Evolutionary conservation across 2,113 vertebrate genomes (phyloP), one percentile per base, ranked within the genome.

Genomic region (Pachyramphus minor): DNA sequence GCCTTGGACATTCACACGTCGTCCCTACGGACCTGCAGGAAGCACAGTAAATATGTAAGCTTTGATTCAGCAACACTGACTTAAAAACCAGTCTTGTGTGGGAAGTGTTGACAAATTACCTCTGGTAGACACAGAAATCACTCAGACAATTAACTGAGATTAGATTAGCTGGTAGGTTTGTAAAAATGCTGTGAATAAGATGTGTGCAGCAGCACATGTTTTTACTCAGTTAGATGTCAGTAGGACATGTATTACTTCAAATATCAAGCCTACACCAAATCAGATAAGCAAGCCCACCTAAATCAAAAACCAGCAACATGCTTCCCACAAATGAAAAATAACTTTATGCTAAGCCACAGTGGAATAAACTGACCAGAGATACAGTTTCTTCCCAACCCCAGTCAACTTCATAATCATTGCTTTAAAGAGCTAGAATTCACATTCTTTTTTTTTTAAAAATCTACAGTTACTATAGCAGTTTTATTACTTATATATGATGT

Each of bases 61-160:
- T 93, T 68, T 62, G 37, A 84, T 81, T 28, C 86, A 79, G 60
- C 37, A 75, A 52, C 27, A 83, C 24, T 24, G 47, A 80, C 56
- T 81, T 63, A 50, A 86, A 78, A 76, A 10, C 8, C 67, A 44
- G 72, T 15, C 75, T 56, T 74, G 89, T 85, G 77, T 56, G 41
- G 85, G 88, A 90, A 78, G 88, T 27, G 44, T 81, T 89, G 95
- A 97, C 2, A 37, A 92, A 95, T 93, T 92, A 84, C 79, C 77
- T 74, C 90, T 81, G 41, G 73, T 64, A 84, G 85, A 84, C 73
- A 74, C 64, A 68, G 82, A 92, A 94, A 93, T 93, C 64, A 84
- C 50, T 94, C 90, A 93, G 71, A 75, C 82, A 96, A 86, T 84
- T 93, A 90, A 84, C 49, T 37, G 41, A 87, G 92, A 96, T 96